phyloP scores from a whole-genome alignment of 2,888 invertebrate species.

The Dusona sp. region DNA sequence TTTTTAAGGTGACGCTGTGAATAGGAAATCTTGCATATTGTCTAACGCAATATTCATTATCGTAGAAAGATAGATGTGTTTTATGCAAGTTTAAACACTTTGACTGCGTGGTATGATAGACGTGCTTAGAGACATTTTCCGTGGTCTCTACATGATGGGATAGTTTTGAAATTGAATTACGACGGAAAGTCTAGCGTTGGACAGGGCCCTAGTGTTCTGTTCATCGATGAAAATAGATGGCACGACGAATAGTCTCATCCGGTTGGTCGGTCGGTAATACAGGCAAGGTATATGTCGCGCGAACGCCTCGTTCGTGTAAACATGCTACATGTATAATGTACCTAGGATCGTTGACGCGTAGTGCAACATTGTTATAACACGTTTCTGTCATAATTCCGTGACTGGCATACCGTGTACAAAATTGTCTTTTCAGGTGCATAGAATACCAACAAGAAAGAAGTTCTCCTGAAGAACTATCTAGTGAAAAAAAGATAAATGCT shows the following conservation, averaged over 20 bases:
- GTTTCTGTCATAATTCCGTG: slow-evolving; percentile 62
- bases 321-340: slow-evolving; percentile 34
- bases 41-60: slow-evolving; percentile 33
- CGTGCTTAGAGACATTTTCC: slow-evolving; percentile 38
- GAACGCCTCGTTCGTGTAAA: slow-evolving; percentile 51
- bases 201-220: slow-evolving; percentile 6
- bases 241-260: slow-evolving; percentile 10
- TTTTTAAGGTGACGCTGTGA: neutral
- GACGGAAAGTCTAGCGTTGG: slow-evolving; percentile 36
- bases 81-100: slow-evolving; percentile 22
- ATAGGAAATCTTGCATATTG: neutral
- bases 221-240: slow-evolving; percentile 35
- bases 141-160: slow-evolving; percentile 40
- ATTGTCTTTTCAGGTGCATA: slow-evolving; percentile 18
- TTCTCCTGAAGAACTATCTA: neutral
- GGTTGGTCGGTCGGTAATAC: slow-evolving; percentile 29
- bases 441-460: slow-evolving; percentile 39
- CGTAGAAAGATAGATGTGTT: neutral
- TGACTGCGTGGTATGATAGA: neutral
- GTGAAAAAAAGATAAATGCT: neutral
- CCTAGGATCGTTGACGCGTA: slow-evolving; percentile 39
- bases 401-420: slow-evolving; percentile 52
- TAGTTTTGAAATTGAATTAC: slow-evolving; percentile 65
- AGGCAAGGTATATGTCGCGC: slow-evolving; percentile 16
- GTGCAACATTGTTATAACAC: slow-evolving; percentile 63